Base-by-base conservation (phyloP, 23 tunicate genomes). In the Trididemnum miniatum region DNA sequence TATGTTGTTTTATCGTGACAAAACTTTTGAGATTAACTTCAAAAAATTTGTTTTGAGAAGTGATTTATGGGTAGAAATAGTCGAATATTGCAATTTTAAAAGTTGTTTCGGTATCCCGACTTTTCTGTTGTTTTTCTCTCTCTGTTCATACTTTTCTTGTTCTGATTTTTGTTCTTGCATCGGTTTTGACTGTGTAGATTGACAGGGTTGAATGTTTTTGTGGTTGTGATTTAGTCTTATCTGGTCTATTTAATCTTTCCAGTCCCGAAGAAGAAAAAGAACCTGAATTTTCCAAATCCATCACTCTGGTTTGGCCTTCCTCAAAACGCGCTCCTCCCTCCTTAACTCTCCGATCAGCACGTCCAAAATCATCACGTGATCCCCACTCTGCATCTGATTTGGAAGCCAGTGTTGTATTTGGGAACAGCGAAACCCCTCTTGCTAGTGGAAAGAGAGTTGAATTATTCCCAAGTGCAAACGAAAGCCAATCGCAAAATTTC, bases 241-340 rank as follows among this genome's bases (percentile, higher is more conserved):
- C n/a, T n/a, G n/a, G 23, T 62, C 69, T 27, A 74, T 26, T 74
- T 71, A 5, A 3, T 15, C 15, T 25, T 40, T 74, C 60, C 32
- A 77, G 82, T 27, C 82, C 67, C 25, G 82, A 77, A 31, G 35
- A 5, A 3, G 59, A 73, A 73, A 26, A 40, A 2, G 30, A 2
- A 15, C 7, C 30, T 9, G 3, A 38, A n/a, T 9, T 24, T 39
- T 9, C 12, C 9, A 20, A 54, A 2, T 20, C 67, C 36, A 52
- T 77, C 2, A 52, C 67, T 37, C 2, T 77, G 37, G 67, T 77
- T 5, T 77, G 82, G 82, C 66, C 82, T 32, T 77, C 67, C 28
- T 9, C 59, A 9, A 39, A 40, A 38, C 79, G 79, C 18, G 2
- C 18, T 39, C 57, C 37, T 1, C 18, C 79, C 30, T 20, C 5